Evolutionary conservation across 1,140 invertebrate species (phyloP).

Genomic region (Aphelenchoides avenae): DNA sequence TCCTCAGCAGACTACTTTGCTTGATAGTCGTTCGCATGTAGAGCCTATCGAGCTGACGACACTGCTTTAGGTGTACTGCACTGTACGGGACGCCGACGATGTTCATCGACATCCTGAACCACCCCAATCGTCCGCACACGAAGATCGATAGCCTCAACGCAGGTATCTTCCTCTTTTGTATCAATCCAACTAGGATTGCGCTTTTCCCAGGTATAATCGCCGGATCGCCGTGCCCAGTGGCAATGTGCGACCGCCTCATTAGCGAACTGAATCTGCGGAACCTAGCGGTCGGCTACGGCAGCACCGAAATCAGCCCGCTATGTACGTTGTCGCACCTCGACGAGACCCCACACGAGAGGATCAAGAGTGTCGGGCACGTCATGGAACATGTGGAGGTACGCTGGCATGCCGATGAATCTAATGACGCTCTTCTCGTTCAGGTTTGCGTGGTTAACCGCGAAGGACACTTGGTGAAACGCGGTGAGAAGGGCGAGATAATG

Average conservation of each 20-base stretch:
- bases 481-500: conserved; percentile 74
- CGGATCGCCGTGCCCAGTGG: conserved; percentile 37
- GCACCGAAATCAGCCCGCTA: conserved; percentile 78
- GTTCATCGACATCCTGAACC: conserved; percentile 73
- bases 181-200: conserved; percentile 70
- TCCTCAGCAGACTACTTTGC: neutral
- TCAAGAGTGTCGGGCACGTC: conserved; percentile 74
- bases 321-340: conserved; percentile 61
- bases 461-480: conserved; percentile 71
- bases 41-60: too few species aligned
- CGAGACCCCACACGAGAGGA: conserved; percentile 68
- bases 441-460: conserved; percentile 71
- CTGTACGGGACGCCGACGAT: conserved; percentile 91
- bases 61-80: conserved; percentile 71
- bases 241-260: conserved; percentile 22
- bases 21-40: too few species aligned
- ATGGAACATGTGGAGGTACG: conserved; percentile 71
- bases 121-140: conserved; percentile 49
- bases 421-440: conserved; percentile 36
- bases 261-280: conserved; percentile 34
- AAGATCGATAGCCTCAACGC: conserved; percentile 46
- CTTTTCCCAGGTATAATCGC: conserved; percentile 52
- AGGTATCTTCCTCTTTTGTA: conserved; percentile 70
- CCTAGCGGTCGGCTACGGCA: conserved; percentile 76
- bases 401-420: neutral